Percentiles rank a stretch among this genome's conserved stretches.
Conservation (phyloP, 2,113 vertebrate genomes). For the Eulemur rufifrons region DNA sequence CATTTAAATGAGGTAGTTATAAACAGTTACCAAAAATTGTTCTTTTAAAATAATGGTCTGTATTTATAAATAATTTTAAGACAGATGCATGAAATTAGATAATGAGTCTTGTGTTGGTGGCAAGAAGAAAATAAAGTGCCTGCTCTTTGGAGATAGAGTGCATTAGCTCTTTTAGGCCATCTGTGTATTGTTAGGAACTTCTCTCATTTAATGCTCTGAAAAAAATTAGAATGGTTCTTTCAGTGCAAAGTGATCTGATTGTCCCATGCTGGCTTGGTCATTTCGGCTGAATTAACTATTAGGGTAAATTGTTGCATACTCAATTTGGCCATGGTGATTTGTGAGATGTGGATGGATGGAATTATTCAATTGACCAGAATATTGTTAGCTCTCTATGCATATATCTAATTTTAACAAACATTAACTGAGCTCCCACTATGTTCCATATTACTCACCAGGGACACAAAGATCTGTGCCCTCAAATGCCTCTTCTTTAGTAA, state of each 20-base stretch:
- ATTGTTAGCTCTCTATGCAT: background rate
- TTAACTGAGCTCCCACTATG: background rate
- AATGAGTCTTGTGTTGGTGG: constrained; percentile 45
- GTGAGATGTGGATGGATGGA: background rate
- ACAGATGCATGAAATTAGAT: constrained; percentile 64
- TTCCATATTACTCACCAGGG: background rate
- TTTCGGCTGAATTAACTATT: constrained; percentile 1
- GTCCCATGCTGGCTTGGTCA: background rate
- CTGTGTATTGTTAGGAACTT: constrained; percentile 51
- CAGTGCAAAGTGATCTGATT: background rate
- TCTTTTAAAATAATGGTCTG: constrained; percentile 21
- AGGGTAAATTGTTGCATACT: background rate
- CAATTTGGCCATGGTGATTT: background rate
- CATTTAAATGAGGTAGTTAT: constrained; percentile 59
- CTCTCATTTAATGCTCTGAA: constrained; percentile 37
- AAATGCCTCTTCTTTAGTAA: background rate
- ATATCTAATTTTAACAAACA: background rate
- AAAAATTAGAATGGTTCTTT: constrained; percentile 33
- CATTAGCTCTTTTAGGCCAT: constrained; percentile 25
- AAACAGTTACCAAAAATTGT: constrained; percentile 28
- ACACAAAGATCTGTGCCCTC: background rate
- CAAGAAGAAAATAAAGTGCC: constrained; percentile 51
- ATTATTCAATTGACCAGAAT: constrained; percentile 8
- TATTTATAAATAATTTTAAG: constrained; percentile 60
- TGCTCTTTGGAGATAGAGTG: background rate